Evolutionary conservation across 2,113 vertebrate genomes (phyloP).

Genomic region (Spilogale gracilis): DNA sequence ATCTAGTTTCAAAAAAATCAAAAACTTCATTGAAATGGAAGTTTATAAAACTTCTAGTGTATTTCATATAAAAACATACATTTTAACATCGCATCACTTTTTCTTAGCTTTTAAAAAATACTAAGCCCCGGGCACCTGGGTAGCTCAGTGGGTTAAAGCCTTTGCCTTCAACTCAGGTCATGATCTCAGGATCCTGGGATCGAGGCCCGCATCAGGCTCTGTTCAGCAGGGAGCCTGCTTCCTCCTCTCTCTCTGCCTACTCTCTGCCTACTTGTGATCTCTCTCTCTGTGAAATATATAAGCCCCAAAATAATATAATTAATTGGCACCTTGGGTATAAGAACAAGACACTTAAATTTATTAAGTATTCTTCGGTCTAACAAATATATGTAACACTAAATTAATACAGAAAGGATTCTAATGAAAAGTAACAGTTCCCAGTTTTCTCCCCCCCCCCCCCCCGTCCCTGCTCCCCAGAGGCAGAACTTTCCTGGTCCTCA

Average conservation of each 20-base stretch:
- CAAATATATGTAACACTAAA: background rate
- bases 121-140: background rate
- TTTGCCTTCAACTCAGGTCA: too few relatives aligned
- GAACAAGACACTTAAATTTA: slow-evolving; percentile 3
- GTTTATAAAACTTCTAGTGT: slow-evolving; percentile 4
- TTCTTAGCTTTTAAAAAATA: slow-evolving; percentile 52
- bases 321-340: background rate
- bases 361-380: slow-evolving; percentile 45
- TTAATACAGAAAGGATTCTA: slow-evolving; percentile 27
- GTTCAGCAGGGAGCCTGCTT: too few relatives aligned
- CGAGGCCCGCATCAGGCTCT: too few relatives aligned
- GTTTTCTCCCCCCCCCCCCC: background rate
- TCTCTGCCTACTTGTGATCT: too few relatives aligned
- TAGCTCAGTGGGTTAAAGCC: too few relatives aligned
- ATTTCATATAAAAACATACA: slow-evolving; percentile 49
- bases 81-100: slow-evolving; percentile 36
- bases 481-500: background rate
- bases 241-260: too few relatives aligned
- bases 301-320: background rate
- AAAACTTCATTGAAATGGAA: slow-evolving; percentile 39
- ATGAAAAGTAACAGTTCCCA: slow-evolving; percentile 32
- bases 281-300: background rate
- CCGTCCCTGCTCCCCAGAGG: background rate
- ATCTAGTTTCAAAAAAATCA: slow-evolving; percentile 88
- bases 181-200: too few relatives aligned